Conservation (phyloP, 2,888 invertebrate genomes). For the Ochropacha duplaris region DNA sequence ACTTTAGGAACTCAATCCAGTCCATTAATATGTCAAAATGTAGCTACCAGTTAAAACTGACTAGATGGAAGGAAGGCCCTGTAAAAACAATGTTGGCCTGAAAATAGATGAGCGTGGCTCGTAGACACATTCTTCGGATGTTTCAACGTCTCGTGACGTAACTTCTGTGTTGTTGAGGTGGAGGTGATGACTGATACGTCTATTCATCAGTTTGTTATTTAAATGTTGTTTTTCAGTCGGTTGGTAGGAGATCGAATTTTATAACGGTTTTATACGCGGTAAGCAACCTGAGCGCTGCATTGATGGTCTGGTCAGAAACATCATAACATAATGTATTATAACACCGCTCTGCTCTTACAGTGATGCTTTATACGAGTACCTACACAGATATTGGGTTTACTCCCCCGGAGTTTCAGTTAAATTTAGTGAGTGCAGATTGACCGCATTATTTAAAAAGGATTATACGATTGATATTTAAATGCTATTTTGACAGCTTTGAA, state of each 20-base stretch:
- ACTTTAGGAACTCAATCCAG: background rate
- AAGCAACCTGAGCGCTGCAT: background rate
- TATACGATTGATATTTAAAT: too few relatives aligned
- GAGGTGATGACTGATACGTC: background rate
- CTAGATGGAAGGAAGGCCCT: background rate
- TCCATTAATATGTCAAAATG: background rate
- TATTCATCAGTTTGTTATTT: background rate
- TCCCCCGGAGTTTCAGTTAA: too few relatives aligned
- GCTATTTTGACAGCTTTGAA: too few relatives aligned
- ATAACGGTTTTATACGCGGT: too few relatives aligned
- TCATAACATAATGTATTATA: too few relatives aligned
- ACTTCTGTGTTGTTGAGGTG: background rate
- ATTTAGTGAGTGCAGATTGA: too few relatives aligned
- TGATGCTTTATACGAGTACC: too few relatives aligned
- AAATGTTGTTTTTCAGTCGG: background rate
- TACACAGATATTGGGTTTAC: too few relatives aligned
- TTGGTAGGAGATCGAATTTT: background rate
- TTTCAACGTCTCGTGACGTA: background rate
- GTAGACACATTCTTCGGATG: background rate
- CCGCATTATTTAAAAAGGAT: too few relatives aligned
- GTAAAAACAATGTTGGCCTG: background rate
- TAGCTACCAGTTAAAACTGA: background rate
- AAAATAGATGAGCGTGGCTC: background rate
- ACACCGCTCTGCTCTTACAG: too few relatives aligned
- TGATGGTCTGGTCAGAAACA: too few relatives aligned